Conservation (phyloP, 2,797 vertebrate species). For the Acipenser oxyrinchus region DNA sequence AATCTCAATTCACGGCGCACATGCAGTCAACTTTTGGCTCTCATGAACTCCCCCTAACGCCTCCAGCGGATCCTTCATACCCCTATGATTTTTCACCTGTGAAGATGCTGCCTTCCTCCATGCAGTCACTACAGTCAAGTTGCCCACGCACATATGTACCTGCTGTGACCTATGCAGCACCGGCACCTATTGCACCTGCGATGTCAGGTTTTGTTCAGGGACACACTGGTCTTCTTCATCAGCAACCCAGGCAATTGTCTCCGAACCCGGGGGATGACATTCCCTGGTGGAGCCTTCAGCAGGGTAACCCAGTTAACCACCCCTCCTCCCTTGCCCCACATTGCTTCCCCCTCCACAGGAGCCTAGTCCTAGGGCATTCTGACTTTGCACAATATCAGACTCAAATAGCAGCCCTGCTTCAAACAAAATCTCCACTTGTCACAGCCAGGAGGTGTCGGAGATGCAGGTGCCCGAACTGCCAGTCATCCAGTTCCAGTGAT, state of each 20-base stretch:
- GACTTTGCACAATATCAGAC: constrained; percentile 98
- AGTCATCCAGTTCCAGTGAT: constrained; percentile 78
- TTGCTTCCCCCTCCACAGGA: constrained; percentile 75
- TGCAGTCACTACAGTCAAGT: constrained; percentile 79
- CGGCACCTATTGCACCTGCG: constrained; percentile 60
- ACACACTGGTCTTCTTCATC: constrained; percentile 80
- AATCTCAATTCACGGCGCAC: constrained; percentile 72
- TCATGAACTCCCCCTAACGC: constrained; percentile 90
- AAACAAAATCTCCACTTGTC: constrained; percentile 87
- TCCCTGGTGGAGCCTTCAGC: constrained; percentile 85
- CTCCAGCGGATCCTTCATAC: constrained; percentile 89
- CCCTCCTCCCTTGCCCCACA: constrained; percentile 53
- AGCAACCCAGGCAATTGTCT: constrained; percentile 86
- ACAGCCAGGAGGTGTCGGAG: constrained; percentile 90
- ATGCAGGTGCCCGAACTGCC: constrained; percentile 95
- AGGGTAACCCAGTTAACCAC: constrained; percentile 62
- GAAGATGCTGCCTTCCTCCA: constrained; percentile 88
- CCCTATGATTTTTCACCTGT: constrained; percentile 95
- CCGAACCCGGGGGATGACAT: constrained; percentile 84
- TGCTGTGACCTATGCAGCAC: constrained; percentile 76
- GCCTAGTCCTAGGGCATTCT: constrained; percentile 85
- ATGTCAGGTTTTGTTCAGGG: constrained; percentile 76
- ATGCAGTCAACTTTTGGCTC: constrained; percentile 80
- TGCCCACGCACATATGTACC: constrained; percentile 87
- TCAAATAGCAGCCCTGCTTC: constrained; percentile 89